Percentiles rank a stretch among this genome's conserved stretches.
phyloP scores from a whole-genome alignment of 2,888 invertebrate genomes.

The Ischnura elegans region DNA sequence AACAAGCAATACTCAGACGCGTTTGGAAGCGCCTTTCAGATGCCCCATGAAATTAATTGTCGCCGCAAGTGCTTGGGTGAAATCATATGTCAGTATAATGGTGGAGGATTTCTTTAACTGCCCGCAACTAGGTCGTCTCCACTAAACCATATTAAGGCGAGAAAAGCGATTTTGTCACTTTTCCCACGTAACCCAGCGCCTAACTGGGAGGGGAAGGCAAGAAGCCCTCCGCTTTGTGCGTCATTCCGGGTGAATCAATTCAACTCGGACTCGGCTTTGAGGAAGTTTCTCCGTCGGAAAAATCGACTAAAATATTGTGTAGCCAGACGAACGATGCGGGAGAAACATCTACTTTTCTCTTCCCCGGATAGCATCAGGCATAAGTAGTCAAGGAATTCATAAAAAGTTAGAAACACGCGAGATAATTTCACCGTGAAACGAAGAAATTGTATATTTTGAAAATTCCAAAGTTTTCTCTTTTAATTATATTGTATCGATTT shows the following conservation, averaged over 20 bases:
- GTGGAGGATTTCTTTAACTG: background rate
- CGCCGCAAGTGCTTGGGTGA: background rate
- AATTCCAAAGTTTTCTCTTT: no score
- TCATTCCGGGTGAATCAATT: background rate
- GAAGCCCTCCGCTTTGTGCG: background rate
- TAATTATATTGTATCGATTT: no score
- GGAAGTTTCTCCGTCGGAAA: background rate
- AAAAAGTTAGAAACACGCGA: background rate
- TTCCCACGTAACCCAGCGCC: background rate
- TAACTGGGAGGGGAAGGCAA: background rate
- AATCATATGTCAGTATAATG: background rate
- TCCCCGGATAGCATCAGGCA: background rate
- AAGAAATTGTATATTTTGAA: background rate
- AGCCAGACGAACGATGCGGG: background rate
- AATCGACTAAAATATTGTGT: background rate
- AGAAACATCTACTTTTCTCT: background rate
- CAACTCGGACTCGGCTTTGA: background rate
- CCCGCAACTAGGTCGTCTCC: background rate
- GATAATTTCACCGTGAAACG: background rate
- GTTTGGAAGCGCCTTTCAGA: no score
- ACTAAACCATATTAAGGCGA: background rate
- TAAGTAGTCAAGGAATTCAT: background rate
- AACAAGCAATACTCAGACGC: no score
- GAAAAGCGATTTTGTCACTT: slow-evolving; percentile 18
- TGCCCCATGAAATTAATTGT: background rate